Percentiles rank a stretch among this genome's conserved stretches.
Conservation (phyloP, 1,140 invertebrate genomes). For the Drosophila pandora region DNA sequence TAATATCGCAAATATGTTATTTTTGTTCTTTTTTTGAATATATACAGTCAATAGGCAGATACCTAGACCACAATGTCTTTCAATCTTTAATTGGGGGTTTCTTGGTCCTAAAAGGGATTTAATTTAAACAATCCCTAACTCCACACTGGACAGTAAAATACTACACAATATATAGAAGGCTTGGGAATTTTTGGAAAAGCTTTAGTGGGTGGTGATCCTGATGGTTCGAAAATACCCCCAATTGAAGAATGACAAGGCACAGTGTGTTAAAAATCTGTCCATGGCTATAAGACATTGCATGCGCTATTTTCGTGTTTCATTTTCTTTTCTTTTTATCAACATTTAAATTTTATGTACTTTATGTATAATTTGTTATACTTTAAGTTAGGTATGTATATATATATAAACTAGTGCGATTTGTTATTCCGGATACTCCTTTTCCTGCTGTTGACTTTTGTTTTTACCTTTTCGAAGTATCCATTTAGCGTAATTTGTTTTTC, state of each 20-base stretch:
- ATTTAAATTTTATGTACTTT: conserved; percentile 76
- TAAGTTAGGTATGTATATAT: conserved; percentile 62
- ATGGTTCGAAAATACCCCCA: no score
- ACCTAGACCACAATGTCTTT: neutral
- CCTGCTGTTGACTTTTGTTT: conserved; percentile 20
- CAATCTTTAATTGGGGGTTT: neutral
- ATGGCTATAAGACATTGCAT: conserved; percentile 37
- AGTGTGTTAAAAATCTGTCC: neutral
- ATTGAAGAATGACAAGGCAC: neutral
- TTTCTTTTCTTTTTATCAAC: conserved; percentile 59
- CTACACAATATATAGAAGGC: no score
- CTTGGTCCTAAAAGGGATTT: no score
- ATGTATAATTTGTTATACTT: conserved; percentile 71
- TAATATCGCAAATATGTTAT: conserved; percentile 59
- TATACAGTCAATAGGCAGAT: conserved; percentile 37
- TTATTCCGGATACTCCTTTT: conserved; percentile 24
- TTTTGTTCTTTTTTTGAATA: conserved; percentile 47
- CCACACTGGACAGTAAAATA: no score
- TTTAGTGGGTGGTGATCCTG: neutral
- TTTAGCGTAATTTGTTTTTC: conserved; percentile 42
- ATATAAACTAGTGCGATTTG: conserved; percentile 58
- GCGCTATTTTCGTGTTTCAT: conserved; percentile 26
- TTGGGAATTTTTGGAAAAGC: no score
- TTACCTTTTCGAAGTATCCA: conserved; percentile 19
- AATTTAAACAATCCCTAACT: no score